Base-by-base conservation (phyloP, 2,888 invertebrate species). In the Drosophila neonasuta region DNA sequence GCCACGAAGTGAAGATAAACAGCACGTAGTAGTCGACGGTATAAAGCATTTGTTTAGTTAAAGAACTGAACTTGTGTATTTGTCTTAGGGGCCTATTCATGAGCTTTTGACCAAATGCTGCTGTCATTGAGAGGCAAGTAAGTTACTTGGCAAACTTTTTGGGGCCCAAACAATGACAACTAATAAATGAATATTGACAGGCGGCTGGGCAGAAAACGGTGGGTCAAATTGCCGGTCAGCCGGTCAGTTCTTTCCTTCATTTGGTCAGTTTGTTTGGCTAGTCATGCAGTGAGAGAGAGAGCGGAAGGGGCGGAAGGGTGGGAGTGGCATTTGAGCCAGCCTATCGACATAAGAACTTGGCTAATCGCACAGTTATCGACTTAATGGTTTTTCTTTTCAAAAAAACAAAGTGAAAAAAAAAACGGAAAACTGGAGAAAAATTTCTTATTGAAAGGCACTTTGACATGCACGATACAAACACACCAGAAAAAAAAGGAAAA, bases 161-260 rank as follows among this genome's bases (percentile, higher is more conserved):
- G 24, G 46, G 64, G 49, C 62, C 74, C 24, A 24, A 76, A 68
- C 64, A 69, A 78, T 62, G 82, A 76, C 69, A 76, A 87, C 71
- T 82, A 71, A 81, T 81, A 85, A 81, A 81, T 87, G 87, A 87
- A 87, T 85, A 87, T 87, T 81, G 81, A 81, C 81, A 81, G 81
- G 67, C 45, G 81, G 67, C 42, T 57, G 66, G 67, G 44, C 48
- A 45, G 34, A 6, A n/a, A 6, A n/a, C n/a, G 50, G 8, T 46
- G 62, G 67, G 67, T 41, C 59, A 70, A 65, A 55, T 52, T 68
- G 52, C 17, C 52, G 74, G 67, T 55, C 56, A 59, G 36, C n/a
- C 36, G 36, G 3, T 24, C 24, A 24, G 24, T 24, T 24, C 24
- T 24, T 24, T 24, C 59, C 42, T 46, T 10, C 32, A 9, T 32